Percentiles rank a stretch among this genome's conserved stretches.
phyloP scores from a whole-genome alignment of 2,888 invertebrate species.

The Nowickia ferox region DNA sequence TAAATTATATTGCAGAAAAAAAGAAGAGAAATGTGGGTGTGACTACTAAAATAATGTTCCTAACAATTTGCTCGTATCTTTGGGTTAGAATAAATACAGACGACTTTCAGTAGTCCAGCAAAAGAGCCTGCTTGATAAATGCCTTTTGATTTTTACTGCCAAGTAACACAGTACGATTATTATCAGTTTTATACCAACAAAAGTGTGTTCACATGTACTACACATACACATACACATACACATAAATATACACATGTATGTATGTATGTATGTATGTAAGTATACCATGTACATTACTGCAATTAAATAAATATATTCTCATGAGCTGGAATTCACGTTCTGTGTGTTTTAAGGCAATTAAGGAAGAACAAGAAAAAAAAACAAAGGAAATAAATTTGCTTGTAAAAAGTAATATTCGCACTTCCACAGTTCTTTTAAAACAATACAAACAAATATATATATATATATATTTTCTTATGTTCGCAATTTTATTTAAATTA shows the following conservation, averaged over 20 bases:
- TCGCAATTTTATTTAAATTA: constrained; percentile 56
- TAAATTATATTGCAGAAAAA: too few species aligned
- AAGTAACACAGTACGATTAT: too few species aligned
- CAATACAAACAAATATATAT: not conserved
- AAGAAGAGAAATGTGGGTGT: too few species aligned
- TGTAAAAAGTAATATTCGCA: constrained; percentile 21
- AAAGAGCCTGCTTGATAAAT: too few species aligned
- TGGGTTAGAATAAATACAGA: too few species aligned
- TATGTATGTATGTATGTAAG: not conserved
- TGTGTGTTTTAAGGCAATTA: constrained; percentile 35
- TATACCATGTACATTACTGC: not conserved
- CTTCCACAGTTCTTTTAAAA: constrained; percentile 28
- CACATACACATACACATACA: constrained; percentile 4
- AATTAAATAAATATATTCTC: not conserved
- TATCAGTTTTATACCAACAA: too few species aligned
- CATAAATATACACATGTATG: too few species aligned
- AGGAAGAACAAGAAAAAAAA: not conserved
- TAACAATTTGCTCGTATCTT: too few species aligned
- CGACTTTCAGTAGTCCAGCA: too few species aligned
- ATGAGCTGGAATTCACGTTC: not conserved
- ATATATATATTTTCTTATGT: constrained; percentile 16
- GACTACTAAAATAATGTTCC: too few species aligned
- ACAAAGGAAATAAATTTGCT: constrained; percentile 35
- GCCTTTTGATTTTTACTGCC: too few species aligned
- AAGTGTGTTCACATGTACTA: too few species aligned